A percentile compares a stretch with the other conserved stretches of the same genome.
Evolutionary conservation across 2,797 vertebrate genomes (phyloP).

Genomic region (Oryzias dopingdopingensis): DNA sequence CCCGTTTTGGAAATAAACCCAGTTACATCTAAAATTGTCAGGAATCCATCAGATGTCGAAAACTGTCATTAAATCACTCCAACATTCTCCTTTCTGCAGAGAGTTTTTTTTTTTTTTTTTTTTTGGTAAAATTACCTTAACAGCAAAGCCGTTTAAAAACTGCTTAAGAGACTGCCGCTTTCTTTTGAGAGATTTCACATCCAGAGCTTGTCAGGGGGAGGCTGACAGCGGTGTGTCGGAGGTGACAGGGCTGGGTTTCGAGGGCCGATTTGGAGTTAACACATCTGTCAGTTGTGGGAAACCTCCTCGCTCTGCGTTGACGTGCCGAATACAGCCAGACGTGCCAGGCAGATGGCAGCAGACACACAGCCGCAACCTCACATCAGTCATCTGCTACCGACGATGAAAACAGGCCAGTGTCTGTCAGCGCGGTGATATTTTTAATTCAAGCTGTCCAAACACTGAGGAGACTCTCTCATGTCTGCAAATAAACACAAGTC

Average conservation of each 20-base stretch:
- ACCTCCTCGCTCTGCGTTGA: conserved; percentile 51
- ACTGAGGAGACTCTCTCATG: conserved; percentile 33
- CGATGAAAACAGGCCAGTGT: conserved; percentile 48
- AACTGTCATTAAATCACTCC: conserved; percentile 43
- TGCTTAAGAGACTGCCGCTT: conserved; percentile 30
- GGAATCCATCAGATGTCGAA: conserved; percentile 8
- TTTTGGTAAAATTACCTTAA: conserved; percentile 19
- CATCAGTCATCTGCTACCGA: conserved; percentile 59
- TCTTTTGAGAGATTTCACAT: conserved; percentile 53
- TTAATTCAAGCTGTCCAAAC: conserved; percentile 55
- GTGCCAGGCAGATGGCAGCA: conserved; percentile 61
- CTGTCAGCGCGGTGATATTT: conserved; percentile 63
- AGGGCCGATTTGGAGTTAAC: conserved; percentile 57
- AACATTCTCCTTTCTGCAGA: conserved; percentile 20
- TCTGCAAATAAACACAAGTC: conserved; percentile 35
- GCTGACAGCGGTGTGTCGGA: conserved; percentile 63
- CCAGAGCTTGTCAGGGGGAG: conserved; percentile 50
- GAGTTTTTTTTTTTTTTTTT: neutral
- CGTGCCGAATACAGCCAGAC: conserved; percentile 64
- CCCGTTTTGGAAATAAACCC: conserved; percentile 8
- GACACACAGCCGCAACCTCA: conserved; percentile 61
- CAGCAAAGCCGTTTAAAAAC: conserved; percentile 37
- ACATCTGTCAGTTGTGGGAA: conserved; percentile 69
- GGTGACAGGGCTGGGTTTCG: conserved; percentile 63
- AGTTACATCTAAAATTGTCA: conserved; percentile 19